phyloP scores from a whole-genome alignment of 30 jellyfish, hydroid and myxozoan species.

The Cassiopea andromeda region DNA sequence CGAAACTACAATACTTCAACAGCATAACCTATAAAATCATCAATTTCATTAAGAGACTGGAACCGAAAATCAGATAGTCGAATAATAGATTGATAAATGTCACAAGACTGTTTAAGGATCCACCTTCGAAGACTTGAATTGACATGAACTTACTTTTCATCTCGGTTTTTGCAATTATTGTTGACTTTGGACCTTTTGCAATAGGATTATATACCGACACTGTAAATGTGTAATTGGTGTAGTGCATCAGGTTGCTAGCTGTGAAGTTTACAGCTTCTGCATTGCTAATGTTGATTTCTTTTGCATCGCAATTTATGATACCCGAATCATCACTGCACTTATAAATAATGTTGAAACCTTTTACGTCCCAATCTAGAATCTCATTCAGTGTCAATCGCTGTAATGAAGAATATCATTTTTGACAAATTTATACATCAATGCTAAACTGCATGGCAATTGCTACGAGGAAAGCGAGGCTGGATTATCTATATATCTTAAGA shows the following conservation, averaged over 20 bases:
- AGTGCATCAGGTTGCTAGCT: constrained; percentile 9
- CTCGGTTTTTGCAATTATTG: background rate
- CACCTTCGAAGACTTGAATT: too few relatives aligned
- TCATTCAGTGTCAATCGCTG: constrained; percentile 12
- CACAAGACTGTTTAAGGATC: too few relatives aligned
- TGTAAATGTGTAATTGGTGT: constrained; percentile 46
- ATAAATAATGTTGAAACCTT: constrained; percentile 18
- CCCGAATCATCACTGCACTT: constrained; percentile 4
- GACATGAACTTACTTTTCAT: too few relatives aligned
- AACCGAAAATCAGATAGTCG: too few relatives aligned
- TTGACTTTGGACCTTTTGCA: constrained; percentile 15
- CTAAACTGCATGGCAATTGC: too few relatives aligned
- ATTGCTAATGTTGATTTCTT: constrained; percentile 8
- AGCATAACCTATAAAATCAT: too few relatives aligned
- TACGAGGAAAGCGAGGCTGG: too few relatives aligned
- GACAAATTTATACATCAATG: too few relatives aligned
- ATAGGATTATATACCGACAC: constrained; percentile 26
- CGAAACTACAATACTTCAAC: too few relatives aligned
- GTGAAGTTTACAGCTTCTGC: background rate
- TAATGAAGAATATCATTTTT: background rate
- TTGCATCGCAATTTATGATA: background rate
- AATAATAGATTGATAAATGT: too few relatives aligned
- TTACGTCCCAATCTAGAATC: constrained; percentile 32
- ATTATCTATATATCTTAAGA: too few relatives aligned
- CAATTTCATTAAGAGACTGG: too few relatives aligned